phyloP scores from a whole-genome alignment of 2,113 vertebrate species.

The Atherinomorus stipes region DNA sequence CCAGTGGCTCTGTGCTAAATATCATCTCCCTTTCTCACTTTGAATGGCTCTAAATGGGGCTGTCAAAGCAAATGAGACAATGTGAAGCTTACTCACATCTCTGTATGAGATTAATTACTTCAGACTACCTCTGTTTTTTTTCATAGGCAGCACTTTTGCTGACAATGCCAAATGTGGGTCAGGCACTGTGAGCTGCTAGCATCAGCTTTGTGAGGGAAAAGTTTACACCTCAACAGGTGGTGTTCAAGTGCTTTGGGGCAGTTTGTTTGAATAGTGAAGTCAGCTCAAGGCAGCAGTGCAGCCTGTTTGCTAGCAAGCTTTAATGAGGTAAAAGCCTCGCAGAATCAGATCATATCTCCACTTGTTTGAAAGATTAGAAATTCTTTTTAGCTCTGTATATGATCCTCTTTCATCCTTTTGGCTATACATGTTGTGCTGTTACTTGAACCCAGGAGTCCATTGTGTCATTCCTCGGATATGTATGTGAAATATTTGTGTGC shows the following conservation, averaged over 20 bases:
- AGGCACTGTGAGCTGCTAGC: constrained; percentile 14
- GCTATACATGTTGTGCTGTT: neutral
- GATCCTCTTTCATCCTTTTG: constrained; percentile 11
- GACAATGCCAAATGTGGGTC: constrained; percentile 57
- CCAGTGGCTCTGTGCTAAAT: constrained; percentile 76
- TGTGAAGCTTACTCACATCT: constrained; percentile 63
- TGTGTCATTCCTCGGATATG: constrained; percentile 29
- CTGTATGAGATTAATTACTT: constrained; percentile 70
- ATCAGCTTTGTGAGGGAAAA: constrained; percentile 14
- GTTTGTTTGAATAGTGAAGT: constrained; percentile 5
- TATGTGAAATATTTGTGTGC: constrained; percentile 17
- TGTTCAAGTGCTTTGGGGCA: neutral
- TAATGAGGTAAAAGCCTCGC: neutral
- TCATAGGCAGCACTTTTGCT: constrained; percentile 50
- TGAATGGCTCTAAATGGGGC: constrained; percentile 54
- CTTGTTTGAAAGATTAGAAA: neutral
- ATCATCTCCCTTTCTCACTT: constrained; percentile 35
- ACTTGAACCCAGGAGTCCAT: neutral
- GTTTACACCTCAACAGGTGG: constrained; percentile 53
- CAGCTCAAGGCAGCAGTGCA: neutral
- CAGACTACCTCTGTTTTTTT: constrained; percentile 2
- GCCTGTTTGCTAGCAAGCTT: constrained; percentile 1
- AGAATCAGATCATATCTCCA: constrained; percentile 1
- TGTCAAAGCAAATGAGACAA: constrained; percentile 54
- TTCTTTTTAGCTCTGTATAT: neutral